Base-by-base conservation (phyloP, 2,797 vertebrate genomes). In the Typhlichthys subterraneus region DNA sequence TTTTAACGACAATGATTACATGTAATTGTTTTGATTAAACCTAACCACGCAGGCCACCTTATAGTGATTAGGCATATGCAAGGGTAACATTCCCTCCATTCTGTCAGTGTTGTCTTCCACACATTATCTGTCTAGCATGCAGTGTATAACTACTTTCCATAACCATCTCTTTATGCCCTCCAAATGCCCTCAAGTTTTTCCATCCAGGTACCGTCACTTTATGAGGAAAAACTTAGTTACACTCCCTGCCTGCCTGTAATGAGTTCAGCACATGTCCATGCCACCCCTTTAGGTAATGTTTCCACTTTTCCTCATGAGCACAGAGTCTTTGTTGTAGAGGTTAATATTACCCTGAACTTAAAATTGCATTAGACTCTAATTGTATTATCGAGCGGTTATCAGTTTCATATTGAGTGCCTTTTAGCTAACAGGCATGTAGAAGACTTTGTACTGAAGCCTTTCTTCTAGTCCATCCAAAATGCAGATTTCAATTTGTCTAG, bases 221-320 rank as follows among this genome's bases (percentile, higher is more conserved):
- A 83, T 83, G 79, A 77, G 83, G 85, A 87, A 67, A 80, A 59
- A 57, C 54, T 84, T 79, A 75, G 78, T 74, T 87, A 74, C 77
- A 72, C 72, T 66, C 69, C 65, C 62, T 48, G 60, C 69, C 76
- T 63, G 63, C 68, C 64, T 14, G 50, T 74, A 83, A 82, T 80
- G 76, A 79, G 80, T 72, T 81, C 67, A 80, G 23, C 56, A 50
- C 59, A 67, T 9, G 17, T 69, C 80, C 81, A 82, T 80, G 82
- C 64, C 71, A 73, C 75, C 9, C 69, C 67, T 59, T 72, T 38
- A 13, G 4, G 12, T n/a, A 12, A 12, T 48, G 47, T 48, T 60
- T 14, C 14, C 57, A 19, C 45, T 63, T 53, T 52, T 62, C 10
- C 5, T 48, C 58, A 54, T 60, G 1, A 69, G 57, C 47, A 47